Base-by-base conservation (phyloP, 2,113 vertebrate genomes). In the Tyrannus savana region DNA sequence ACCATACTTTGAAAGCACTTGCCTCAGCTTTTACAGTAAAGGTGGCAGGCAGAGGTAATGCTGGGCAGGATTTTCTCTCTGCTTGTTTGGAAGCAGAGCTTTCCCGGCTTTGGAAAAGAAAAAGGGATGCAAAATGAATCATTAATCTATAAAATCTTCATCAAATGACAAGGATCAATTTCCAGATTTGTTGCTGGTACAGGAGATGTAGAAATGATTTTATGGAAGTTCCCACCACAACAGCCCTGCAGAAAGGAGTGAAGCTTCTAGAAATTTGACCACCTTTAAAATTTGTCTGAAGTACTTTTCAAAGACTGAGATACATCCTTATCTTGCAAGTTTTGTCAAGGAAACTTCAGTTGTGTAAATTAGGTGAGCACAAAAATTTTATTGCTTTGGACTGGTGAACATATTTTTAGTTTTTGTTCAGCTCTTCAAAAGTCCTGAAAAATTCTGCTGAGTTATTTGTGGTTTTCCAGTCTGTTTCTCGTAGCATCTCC, bases 311-410 rank as follows among this genome's bases (percentile, higher is more conserved):
- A 90, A 52, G 35, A 39, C 18, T 1, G 0, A 41, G 25, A 44
- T 47, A 28, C 0, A 0, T 55, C 46, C 19, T 58, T 80, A 47
- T 59, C 55, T 80, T 8, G 19, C 14, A 27, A 50, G 10, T 87
- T 80, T 52, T 76, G 31, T 49, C 37, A 71, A 47, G 25, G 60
- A 39, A 41, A 42, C 22, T 95, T 80, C 1, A 2, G 19, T 46
- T 50, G 6, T 67, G 17, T 74, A 3, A 58, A 67, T 39, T 33
- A 80, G 33, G 8, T 60, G 14, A 82, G 24, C 21, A 52, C 5
- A 55, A 15, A 72, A 62, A 4, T 63, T 62, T 13, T 49, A n/a
- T 68, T 91, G 55, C 69, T 78, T 83, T 84, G 59, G 27, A 35
- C 14, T 74, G 11, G 9, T 84, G 11, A 77, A 47, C 6, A 3